These are phyloP conservation scores for Drosophila chauvacae DNA, from an alignment of 1,140 invertebrate genomes.

Conservation along the genomic window DNA sequence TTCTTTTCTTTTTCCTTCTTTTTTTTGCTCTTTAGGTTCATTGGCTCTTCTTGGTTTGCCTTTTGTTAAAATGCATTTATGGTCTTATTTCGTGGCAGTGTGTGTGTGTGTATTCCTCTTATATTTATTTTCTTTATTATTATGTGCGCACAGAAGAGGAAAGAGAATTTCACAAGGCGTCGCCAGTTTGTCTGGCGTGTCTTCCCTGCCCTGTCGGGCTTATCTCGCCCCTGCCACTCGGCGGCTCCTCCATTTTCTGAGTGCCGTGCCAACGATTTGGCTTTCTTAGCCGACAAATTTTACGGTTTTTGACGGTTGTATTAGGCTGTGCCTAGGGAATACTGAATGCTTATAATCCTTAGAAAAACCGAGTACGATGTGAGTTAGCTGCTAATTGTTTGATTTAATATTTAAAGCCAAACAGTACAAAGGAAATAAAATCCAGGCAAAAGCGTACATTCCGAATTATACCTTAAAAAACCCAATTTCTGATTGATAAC, in stretches of 20 bases:
- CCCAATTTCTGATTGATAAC: neutral
- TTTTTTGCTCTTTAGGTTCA: conserved; percentile 73
- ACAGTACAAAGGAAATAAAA: neutral
- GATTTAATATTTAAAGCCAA: neutral
- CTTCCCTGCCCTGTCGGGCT: conserved; percentile 23
- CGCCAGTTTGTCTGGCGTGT: conserved; percentile 80
- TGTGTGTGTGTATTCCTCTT: conserved; percentile 29
- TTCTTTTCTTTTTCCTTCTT: neutral
- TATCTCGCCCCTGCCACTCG: conserved; percentile 24
- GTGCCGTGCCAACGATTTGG: conserved; percentile 10
- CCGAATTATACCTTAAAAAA: neutral
- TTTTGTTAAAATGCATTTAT: conserved; percentile 80
- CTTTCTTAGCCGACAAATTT: neutral
- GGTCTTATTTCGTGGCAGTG: conserved; percentile 54
- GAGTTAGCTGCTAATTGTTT: neutral
- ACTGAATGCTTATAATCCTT: neutral
- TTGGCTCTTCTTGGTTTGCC: conserved; percentile 67
- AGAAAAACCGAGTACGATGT: too few species aligned
- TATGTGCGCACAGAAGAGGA: conserved; percentile 65
- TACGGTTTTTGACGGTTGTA: neutral
- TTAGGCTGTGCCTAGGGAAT: neutral
- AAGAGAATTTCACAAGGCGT: conserved; percentile 79
- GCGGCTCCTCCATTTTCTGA: conserved; percentile 14
- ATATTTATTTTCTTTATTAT: conserved; percentile 81
- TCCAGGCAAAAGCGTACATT: too few species aligned